Percentiles rank a stretch among this genome's conserved stretches.
Evolutionary conservation across 2,888 invertebrate species (phyloP).

Genomic region (Tetramorium bicarinatum): DNA sequence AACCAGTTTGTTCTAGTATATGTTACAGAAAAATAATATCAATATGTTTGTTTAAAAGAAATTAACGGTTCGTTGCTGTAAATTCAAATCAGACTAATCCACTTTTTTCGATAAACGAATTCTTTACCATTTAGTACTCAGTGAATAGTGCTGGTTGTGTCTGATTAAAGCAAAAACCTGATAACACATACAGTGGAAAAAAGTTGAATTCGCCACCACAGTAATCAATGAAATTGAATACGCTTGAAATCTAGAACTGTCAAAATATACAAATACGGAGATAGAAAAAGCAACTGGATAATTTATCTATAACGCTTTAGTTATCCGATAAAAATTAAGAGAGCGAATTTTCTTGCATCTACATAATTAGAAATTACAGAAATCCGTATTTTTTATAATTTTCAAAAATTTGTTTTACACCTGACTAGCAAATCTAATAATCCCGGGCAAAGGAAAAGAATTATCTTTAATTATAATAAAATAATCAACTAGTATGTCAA

Average conservation of each 20-base stretch:
- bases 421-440: not conserved
- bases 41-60: not conserved
- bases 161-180: slow-evolving; percentile 10
- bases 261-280: not conserved
- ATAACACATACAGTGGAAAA: not conserved
- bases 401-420: not conserved
- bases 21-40: not conserved
- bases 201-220: not conserved
- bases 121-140: slow-evolving; percentile 17
- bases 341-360: not conserved
- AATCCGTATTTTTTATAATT: not conserved
- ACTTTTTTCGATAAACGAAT: slow-evolving; percentile 19
- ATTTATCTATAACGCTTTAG: not conserved
- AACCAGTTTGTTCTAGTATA: not conserved
- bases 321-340: not conserved
- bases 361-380: not conserved
- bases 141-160: not conserved
- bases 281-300: not conserved
- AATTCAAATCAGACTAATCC: not conserved
- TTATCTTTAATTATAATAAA: not conserved
- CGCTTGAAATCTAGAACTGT: not conserved
- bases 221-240: slow-evolving; percentile 20
- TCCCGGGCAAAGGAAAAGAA: not conserved
- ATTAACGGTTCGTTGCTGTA: not conserved
- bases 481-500: not conserved